These are phyloP conservation scores for Andrena bicolor DNA, from an alignment of 2,888 invertebrate species.

Conservation along the genomic window DNA sequence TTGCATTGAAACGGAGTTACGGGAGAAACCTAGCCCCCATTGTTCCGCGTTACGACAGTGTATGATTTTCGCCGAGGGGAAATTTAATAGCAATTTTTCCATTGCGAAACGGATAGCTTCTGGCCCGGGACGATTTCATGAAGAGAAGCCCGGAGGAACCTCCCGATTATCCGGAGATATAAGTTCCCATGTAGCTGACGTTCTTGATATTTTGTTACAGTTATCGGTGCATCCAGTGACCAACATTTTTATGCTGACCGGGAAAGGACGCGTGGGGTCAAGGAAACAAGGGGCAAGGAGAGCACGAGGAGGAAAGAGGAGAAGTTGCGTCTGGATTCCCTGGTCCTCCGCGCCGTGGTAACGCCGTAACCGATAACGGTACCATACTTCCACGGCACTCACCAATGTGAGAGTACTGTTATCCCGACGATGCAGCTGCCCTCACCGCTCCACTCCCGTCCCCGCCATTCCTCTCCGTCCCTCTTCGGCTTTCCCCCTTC, in stretches of 20 bases:
- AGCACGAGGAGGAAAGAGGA: constrained; percentile 8
- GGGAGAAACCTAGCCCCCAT: background rate
- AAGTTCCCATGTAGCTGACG: background rate
- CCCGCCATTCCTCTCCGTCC: constrained; percentile 5
- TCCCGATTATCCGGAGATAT: background rate
- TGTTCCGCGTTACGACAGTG: background rate
- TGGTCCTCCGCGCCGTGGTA: constrained; percentile 56
- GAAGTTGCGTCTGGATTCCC: constrained; percentile 36
- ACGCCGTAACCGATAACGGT: constrained; percentile 78
- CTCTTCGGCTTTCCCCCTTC: constrained; percentile 7
- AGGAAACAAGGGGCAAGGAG: constrained; percentile 25
- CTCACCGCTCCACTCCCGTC: constrained; percentile 40
- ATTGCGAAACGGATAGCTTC: background rate
- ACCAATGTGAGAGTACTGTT: constrained; percentile 80
- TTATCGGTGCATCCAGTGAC: constrained; percentile 39
- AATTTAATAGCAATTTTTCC: constrained; percentile 1
- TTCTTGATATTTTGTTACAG: constrained; percentile 5
- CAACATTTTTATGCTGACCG: constrained; percentile 53
- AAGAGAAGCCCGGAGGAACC: background rate
- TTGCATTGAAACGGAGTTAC: background rate
- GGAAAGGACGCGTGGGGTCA: constrained; percentile 36
- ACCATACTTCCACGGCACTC: constrained; percentile 76
- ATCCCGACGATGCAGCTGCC: constrained; percentile 77
- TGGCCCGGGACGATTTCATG: no score
- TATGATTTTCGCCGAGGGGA: background rate